A percentile compares a stretch with the other conserved stretches of the same genome.
These are phyloP conservation scores for Neogobius melanostomus DNA, from an alignment of 2,113 vertebrate genomes.

Conservation along the genomic window DNA sequence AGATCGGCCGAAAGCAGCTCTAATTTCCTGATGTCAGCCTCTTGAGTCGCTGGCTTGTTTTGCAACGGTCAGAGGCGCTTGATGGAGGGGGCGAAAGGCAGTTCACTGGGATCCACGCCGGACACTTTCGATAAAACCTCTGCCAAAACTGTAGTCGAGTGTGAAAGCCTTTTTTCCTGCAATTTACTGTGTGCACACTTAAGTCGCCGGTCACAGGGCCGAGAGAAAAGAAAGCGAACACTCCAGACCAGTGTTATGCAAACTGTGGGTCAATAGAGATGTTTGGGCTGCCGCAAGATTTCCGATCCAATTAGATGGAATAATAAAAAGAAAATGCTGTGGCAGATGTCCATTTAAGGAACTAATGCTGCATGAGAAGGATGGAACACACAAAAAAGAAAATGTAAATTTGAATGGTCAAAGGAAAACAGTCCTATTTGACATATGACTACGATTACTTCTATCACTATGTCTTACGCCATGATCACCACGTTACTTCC, in stretches of 20 bases:
- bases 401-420: no score
- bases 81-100: constrained; percentile 48
- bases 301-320: not conserved
- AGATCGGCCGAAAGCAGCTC: constrained; percentile 42
- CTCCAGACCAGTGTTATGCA: constrained; percentile 7
- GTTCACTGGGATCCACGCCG: constrained; percentile 43
- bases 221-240: constrained; percentile 25
- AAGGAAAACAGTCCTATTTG: no score
- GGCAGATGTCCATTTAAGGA: not conserved
- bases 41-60: constrained; percentile 27
- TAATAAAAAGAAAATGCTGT: not conserved
- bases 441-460: no score
- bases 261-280: constrained; percentile 1
- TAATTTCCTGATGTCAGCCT: constrained; percentile 37
- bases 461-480: no score
- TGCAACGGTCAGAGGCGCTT: constrained; percentile 42
- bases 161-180: constrained; percentile 69
- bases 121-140: constrained; percentile 67
- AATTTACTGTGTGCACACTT: constrained; percentile 65
- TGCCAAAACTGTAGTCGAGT: constrained; percentile 64
- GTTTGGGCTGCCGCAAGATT: constrained; percentile 3
- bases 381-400: not conserved
- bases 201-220: constrained; percentile 37
- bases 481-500: no score
- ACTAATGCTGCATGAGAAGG: not conserved